Percentiles rank a stretch among this genome's conserved stretches.
These are phyloP conservation scores for Idris sp. DNA, from an alignment of 1,140 invertebrate genomes.

Conservation along the genomic window DNA sequence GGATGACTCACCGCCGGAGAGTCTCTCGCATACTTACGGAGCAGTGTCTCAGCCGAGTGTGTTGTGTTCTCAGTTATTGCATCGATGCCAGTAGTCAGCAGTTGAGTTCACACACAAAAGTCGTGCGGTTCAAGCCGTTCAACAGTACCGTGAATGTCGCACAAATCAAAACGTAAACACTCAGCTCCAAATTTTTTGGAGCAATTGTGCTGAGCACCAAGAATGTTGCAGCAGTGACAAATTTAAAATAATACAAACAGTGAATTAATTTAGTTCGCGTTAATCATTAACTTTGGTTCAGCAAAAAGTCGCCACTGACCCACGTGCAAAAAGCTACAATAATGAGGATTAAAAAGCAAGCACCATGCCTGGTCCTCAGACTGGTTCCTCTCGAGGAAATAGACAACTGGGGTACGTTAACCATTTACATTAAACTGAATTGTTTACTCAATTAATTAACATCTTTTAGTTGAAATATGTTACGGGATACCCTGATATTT, in stretches of 20 bases:
- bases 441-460: too few relatives aligned
- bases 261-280: not conserved
- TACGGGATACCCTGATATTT: too few relatives aligned
- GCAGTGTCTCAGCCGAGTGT: too few relatives aligned
- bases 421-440: too few relatives aligned
- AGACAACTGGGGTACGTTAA: constrained; percentile 78
- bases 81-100: constrained; percentile 7
- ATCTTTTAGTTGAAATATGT: not conserved
- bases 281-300: not conserved
- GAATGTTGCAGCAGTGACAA: too few relatives aligned
- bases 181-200: too few relatives aligned
- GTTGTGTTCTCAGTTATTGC: constrained; percentile 62
- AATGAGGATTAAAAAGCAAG: constrained; percentile 83
- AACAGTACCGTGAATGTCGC: too few relatives aligned
- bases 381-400: constrained; percentile 79
- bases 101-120: constrained; percentile 6
- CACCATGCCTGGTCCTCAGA: constrained; percentile 81
- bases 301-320: constrained; percentile 18
- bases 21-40: constrained; percentile 66
- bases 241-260: too few relatives aligned
- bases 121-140: too few relatives aligned
- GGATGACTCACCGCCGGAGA: constrained; percentile 69
- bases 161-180: too few relatives aligned
- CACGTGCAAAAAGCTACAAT: constrained; percentile 50
- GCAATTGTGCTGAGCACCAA: too few relatives aligned